Evolutionary conservation across 2,113 vertebrate species (phyloP), one percentile per base, ranked within the genome.

Genomic region (Barnardius zonarius): DNA sequence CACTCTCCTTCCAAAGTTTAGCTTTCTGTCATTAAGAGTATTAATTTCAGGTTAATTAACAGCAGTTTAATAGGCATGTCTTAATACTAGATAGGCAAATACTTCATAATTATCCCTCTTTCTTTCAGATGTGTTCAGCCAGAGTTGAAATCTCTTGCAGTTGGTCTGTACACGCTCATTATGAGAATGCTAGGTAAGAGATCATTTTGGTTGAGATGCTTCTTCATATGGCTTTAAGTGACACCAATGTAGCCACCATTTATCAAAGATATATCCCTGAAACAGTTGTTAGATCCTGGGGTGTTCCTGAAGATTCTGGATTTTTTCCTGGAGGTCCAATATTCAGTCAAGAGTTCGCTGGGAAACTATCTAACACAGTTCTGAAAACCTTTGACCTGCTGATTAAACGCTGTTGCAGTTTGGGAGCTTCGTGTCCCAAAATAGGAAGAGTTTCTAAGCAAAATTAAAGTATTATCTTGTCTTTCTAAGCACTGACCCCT

Each of bases 131-230:
- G 97, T 41, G 98, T 99, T 70, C 84, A 97, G 27, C 98, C 98
- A 75, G 98, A 99, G 72, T 51, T 99, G 41, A 99, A 99, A 96
- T 98, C 99, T 22, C 98, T 99, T 30, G 99, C 99, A 0, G 83
- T 99, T 74, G 99, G 99, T 39, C 97, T 99, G 1, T 96, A 98
- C 61, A 79, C 97, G 4, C 97, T 99, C 66, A 13, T 86, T 25
- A 92, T 98, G 19, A 98, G 99, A 94, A 63, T 85, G 35, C 87
- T 99, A 78, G 99, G 99, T 99, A 98, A 97, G 98, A 90, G 27
- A 68, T n/a, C 19, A 7, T 31, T 88, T 51, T 75, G 37, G 28
- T 19, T 33, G 37, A 76, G 16, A 18, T 66, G 16, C 24, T 79
- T 68, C 9, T 3, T 70, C 1, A 0, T 52, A 19, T 39, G 37